Evolutionary conservation across 2,113 vertebrate genomes (phyloP).

Genomic region (Neoarius graeffei): DNA sequence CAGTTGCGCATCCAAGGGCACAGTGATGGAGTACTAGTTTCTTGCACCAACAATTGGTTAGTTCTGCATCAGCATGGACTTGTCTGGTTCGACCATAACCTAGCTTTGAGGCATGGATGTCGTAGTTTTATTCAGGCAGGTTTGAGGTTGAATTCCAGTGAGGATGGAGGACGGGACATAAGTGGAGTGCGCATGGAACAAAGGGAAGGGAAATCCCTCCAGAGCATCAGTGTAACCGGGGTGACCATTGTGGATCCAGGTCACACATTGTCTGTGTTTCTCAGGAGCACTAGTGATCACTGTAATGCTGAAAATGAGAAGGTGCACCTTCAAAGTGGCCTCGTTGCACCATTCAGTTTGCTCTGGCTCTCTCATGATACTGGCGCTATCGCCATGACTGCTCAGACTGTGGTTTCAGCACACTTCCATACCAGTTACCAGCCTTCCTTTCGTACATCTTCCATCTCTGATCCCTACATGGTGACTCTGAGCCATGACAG

Average conservation of each 20-base stretch:
- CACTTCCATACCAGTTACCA: conserved; percentile 85
- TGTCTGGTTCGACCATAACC: conserved; percentile 82
- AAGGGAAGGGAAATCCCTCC: conserved; percentile 74
- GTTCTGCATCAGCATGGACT: conserved; percentile 80
- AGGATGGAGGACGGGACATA: conserved; percentile 73
- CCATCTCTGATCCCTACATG: conserved; percentile 81
- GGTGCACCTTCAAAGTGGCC: conserved; percentile 72
- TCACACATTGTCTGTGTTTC: conserved; percentile 70
- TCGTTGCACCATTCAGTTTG: conserved; percentile 73
- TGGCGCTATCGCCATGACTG: conserved; percentile 80
- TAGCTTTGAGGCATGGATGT: conserved; percentile 80
- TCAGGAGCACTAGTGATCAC: conserved; percentile 79
- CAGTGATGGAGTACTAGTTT: conserved; percentile 61
- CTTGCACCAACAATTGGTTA: conserved; percentile 66
- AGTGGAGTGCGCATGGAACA: conserved; percentile 79
- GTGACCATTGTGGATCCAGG: conserved; percentile 78
- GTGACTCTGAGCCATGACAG: conserved; percentile 78
- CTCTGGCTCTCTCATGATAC: conserved; percentile 87
- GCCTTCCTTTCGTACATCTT: conserved; percentile 77
- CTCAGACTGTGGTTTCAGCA: conserved; percentile 74
- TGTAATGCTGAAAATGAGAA: conserved; percentile 79
- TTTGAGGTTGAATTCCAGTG: conserved; percentile 75
- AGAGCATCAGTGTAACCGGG: conserved; percentile 77
- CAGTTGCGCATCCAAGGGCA: conserved; percentile 75
- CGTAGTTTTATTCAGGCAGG: conserved; percentile 83